phyloP scores from a whole-genome alignment of 2,797 vertebrate species.

The Xyrichtys novacula region DNA sequence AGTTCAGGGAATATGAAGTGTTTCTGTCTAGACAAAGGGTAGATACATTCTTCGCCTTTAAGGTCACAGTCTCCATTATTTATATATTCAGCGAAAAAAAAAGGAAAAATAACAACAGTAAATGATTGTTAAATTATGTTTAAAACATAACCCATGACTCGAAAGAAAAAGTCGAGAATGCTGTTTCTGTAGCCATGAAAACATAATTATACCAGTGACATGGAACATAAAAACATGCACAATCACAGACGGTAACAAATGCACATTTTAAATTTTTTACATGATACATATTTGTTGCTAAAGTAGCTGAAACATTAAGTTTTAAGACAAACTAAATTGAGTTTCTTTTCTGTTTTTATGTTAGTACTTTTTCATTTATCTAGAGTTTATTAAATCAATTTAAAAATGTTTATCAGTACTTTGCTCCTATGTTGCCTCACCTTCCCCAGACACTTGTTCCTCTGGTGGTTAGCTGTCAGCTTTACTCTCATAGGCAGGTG shows the following conservation, averaged over 20 bases:
- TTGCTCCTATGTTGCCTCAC: conserved; percentile 93
- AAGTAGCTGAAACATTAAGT: conserved; percentile 35
- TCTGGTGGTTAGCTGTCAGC: conserved; percentile 93
- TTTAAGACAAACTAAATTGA: conserved; percentile 11
- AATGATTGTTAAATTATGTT: conserved; percentile 18
- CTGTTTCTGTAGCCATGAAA: conserved; percentile 9
- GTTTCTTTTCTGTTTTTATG: background rate
- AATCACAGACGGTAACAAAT: conserved; percentile 14
- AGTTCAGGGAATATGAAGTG: conserved; percentile 40
- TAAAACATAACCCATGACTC: conserved; percentile 30
- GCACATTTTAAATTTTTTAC: conserved; percentile 25
- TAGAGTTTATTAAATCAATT: conserved; percentile 14
- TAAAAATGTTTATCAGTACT: conserved; percentile 28
- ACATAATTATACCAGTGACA: conserved; percentile 1
- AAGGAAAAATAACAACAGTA: background rate
- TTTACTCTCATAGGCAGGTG: conserved; percentile 96
- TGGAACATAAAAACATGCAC: conserved; percentile 3
- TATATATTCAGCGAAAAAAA: conserved; percentile 11
- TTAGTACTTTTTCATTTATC: conserved; percentile 16
- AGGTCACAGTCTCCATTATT: conserved; percentile 2
- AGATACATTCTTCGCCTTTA: conserved; percentile 11
- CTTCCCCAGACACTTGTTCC: conserved; percentile 85
- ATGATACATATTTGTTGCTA: conserved; percentile 9
- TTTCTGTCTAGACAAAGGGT: conserved; percentile 36
- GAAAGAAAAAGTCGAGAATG: conserved; percentile 21